phyloP scores from a whole-genome alignment of 2,888 invertebrate genomes.

The Scaptodrosophila latifasciaeformis region DNA sequence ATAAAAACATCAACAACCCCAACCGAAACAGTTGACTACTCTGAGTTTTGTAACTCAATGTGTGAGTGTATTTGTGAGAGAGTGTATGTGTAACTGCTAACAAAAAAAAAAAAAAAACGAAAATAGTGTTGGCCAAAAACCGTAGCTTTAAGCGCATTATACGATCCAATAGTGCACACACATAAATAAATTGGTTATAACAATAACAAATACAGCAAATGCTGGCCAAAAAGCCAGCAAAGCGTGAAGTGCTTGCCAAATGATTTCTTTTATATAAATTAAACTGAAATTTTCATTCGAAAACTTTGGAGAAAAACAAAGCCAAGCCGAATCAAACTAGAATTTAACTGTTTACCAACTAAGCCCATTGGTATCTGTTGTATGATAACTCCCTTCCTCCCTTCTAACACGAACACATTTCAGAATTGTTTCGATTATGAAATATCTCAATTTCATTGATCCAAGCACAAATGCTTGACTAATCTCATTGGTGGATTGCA shows the following conservation, averaged over 20 bases:
- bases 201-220: conserved; percentile 40
- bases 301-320: too few relatives aligned
- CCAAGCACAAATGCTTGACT: too few relatives aligned
- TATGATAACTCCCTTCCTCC: too few relatives aligned
- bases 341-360: too few relatives aligned
- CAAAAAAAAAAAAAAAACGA: conserved; percentile 35
- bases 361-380: too few relatives aligned
- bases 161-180: too few relatives aligned
- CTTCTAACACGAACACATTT: too few relatives aligned
- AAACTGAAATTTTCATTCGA: conserved; percentile 18
- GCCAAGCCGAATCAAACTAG: too few relatives aligned
- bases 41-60: neutral
- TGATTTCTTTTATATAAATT: conserved; percentile 45
- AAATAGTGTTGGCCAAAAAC: conserved; percentile 52
- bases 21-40: conserved; percentile 16
- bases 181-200: conserved; percentile 24
- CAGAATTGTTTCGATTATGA: too few relatives aligned
- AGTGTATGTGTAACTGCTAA: conserved; percentile 35
- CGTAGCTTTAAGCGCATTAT: conserved; percentile 43
- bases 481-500: too few relatives aligned
- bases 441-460: too few relatives aligned
- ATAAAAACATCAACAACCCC: conserved; percentile 31
- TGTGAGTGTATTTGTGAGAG: conserved; percentile 7
- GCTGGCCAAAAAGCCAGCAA: too few relatives aligned
- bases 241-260: conserved; percentile 70